phyloP scores from a whole-genome alignment of 92 coral and sea anemone species.

The Plumapathes pennacea region DNA sequence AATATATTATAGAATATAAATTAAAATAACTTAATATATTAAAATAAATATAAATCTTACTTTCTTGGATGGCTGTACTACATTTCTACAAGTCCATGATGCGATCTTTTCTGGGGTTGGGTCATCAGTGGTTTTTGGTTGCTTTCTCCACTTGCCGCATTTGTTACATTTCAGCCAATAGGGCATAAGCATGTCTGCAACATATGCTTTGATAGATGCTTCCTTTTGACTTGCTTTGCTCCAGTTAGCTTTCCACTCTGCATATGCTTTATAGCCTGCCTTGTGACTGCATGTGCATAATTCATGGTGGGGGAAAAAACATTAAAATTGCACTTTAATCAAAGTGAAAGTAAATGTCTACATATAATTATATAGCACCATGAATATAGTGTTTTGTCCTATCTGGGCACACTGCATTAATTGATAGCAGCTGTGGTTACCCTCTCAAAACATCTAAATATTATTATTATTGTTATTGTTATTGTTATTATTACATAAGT shows the following conservation, averaged over 20 bases:
- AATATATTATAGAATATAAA: no score
- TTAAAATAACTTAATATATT: no score
- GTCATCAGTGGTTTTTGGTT: constrained; percentile 59
- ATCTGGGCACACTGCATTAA: no score
- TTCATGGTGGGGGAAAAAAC: no score
- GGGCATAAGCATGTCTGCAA: constrained; percentile 82
- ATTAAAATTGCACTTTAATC: no score
- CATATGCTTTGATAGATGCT: constrained; percentile 78
- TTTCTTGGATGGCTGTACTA: constrained; percentile 16
- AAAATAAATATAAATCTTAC: not conserved
- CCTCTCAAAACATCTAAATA: not conserved
- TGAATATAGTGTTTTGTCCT: not conserved
- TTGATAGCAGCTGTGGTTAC: no score
- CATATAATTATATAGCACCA: not conserved
- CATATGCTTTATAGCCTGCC: constrained; percentile 84
- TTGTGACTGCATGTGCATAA: constrained; percentile 60
- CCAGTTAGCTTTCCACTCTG: constrained; percentile 92
- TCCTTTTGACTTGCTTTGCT: constrained; percentile 81
- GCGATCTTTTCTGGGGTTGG: constrained; percentile 49
- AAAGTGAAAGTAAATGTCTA: no score
- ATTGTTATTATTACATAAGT: no score
- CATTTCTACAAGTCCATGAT: constrained; percentile 66
- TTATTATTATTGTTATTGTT: no score
- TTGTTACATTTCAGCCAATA: constrained; percentile 86
- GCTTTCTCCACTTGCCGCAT: constrained; percentile 82